Evolutionary conservation across 2,113 vertebrate genomes (phyloP).

Genomic region (Calcarius ornatus): DNA sequence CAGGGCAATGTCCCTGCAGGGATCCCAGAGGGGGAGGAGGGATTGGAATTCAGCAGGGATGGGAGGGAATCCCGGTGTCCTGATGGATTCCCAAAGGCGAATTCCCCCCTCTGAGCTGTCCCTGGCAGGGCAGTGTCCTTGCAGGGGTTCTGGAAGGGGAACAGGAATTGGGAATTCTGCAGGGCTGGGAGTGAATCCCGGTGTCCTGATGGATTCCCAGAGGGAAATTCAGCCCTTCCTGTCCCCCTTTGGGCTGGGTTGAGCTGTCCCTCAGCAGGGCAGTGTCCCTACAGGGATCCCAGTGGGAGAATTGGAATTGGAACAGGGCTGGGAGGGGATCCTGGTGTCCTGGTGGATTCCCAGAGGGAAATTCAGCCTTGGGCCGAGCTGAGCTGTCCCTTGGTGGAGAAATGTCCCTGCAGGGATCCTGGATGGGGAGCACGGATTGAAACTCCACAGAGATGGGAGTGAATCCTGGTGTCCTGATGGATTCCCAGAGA

Average conservation of each 20-base stretch:
- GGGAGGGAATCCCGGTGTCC: background rate
- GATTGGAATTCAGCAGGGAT: no score
- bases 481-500: no score
- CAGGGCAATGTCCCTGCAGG: background rate
- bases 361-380: background rate
- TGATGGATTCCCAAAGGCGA: background rate
- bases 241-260: no score
- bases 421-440: no score
- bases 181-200: no score
- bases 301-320: no score
- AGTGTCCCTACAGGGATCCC: background rate
- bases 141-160: background rate
- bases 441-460: no score
- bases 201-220: no score
- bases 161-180: no score
- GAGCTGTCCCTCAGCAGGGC: background rate
- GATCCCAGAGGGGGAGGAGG: no score
- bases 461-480: no score
- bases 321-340: fast-evolving
- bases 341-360: background rate
- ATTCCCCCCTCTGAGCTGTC: background rate
- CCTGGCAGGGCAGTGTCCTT: background rate
- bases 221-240: no score
- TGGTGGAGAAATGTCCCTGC: background rate
- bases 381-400: background rate